A percentile compares a stretch with the other conserved stretches of the same genome.
Evolutionary conservation across 2,113 vertebrate species (phyloP).

Genomic region (Castor canadensis): DNA sequence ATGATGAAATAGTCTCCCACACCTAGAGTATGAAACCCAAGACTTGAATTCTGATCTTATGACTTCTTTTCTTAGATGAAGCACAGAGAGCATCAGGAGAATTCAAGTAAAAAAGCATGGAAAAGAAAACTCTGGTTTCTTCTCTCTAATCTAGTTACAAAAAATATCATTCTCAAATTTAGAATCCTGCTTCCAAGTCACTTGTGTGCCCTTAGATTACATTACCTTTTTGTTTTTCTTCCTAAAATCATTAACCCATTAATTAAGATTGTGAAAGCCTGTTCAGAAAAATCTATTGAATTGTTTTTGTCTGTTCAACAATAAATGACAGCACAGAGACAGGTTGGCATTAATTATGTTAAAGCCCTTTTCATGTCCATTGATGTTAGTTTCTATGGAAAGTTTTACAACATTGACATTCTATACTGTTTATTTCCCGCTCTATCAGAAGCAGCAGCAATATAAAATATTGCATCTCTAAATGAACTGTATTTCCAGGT

Average conservation of each 20-base stretch:
- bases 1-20: background rate
- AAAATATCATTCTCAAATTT: constrained; percentile 35
- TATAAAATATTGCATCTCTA: constrained; percentile 71
- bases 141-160: background rate
- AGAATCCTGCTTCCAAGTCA: background rate
- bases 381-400: constrained; percentile 73
- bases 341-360: constrained; percentile 62
- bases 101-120: background rate
- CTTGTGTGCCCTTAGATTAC: constrained; percentile 35
- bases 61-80: background rate
- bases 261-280: constrained; percentile 51
- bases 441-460: constrained; percentile 73
- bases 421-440: constrained; percentile 71
- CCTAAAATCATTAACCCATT: constrained; percentile 78
- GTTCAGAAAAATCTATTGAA: constrained; percentile 64
- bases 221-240: constrained; percentile 49
- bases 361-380: constrained; percentile 70
- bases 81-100: background rate
- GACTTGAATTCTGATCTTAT: background rate
- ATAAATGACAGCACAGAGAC: constrained; percentile 65
- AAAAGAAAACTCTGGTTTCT: constrained; percentile 23
- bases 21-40: background rate
- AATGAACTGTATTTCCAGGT: background rate
- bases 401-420: constrained; percentile 71
- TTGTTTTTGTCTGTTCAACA: constrained; percentile 67